Conservation (phyloP, 2,888 invertebrate genomes). For the Drosophila subquinaria region DNA sequence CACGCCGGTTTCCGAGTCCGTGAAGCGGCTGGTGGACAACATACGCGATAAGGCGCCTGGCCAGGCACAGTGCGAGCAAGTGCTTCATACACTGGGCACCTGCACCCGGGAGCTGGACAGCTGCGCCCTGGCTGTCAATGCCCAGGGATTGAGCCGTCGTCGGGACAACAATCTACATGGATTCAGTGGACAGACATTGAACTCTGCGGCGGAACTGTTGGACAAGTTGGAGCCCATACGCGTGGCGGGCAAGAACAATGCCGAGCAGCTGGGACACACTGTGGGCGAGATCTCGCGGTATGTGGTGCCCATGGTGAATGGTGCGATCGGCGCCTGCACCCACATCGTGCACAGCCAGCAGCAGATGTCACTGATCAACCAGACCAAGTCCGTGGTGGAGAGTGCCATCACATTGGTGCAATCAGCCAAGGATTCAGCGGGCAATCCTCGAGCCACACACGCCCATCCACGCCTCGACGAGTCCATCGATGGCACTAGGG, state of each 20-base stretch:
- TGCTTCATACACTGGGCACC: constrained; percentile 91
- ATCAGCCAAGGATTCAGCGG: constrained; percentile 94
- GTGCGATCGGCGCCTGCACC: constrained; percentile 94
- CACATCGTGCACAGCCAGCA: constrained; percentile 94
- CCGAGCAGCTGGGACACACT: constrained; percentile 96
- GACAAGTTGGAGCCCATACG: constrained; percentile 95
- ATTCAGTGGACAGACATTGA: constrained; percentile 92
- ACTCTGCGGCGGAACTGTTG: constrained; percentile 91
- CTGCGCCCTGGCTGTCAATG: constrained; percentile 94
- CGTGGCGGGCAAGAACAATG: constrained; percentile 94
- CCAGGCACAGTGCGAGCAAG: constrained; percentile 95
- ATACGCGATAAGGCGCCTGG: constrained; percentile 98
- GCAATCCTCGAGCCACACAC: constrained; percentile 94
- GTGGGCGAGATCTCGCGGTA: constrained; percentile 91
- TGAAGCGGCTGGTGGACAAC: constrained; percentile 96
- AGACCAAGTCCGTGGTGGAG: constrained; percentile 97
- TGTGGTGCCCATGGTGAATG: constrained; percentile 94
- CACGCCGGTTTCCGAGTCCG: constrained; percentile 97
- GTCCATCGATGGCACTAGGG: constrained; percentile 90
- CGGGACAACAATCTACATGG: constrained; percentile 91
- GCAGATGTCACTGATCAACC: constrained; percentile 94
- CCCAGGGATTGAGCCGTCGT: constrained; percentile 90
- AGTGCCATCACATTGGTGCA: constrained; percentile 94
- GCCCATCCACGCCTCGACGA: constrained; percentile 95
- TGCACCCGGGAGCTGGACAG: constrained; percentile 94